phyloP scores from a whole-genome alignment of 2,888 invertebrate genomes.

The Sycophila texana region DNA sequence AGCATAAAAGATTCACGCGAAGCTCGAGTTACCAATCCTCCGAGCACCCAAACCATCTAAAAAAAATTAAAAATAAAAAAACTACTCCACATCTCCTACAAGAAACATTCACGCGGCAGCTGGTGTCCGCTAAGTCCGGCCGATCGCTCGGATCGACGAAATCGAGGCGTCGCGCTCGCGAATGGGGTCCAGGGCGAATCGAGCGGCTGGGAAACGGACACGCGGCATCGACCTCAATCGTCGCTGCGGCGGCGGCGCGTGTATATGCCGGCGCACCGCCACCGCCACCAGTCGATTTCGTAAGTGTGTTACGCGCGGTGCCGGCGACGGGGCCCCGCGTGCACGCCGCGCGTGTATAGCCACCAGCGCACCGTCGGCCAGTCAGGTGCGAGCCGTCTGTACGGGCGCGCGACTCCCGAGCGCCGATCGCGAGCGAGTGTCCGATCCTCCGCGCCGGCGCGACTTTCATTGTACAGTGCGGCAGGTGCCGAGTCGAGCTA shows the following conservation, averaged over 20 bases:
- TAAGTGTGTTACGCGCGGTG: slow-evolving; percentile 41
- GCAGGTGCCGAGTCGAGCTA: not conserved
- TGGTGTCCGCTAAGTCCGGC: too few species aligned
- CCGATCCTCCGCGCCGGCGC: slow-evolving; percentile 4
- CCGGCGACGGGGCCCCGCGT: slow-evolving; percentile 17
- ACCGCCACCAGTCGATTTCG: slow-evolving; percentile 37
- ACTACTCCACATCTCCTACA: too few species aligned
- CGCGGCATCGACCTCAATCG: slow-evolving; percentile 44
- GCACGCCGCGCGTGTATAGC: not conserved
- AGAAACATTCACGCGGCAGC: too few species aligned
- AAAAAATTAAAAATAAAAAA: too few species aligned
- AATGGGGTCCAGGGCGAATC: not conserved
- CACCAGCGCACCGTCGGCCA: slow-evolving; percentile 4
- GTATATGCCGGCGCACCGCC: not conserved
- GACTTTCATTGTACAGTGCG: too few species aligned
- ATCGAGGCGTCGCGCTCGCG: too few species aligned
- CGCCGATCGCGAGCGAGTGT: not conserved
- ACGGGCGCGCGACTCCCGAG: slow-evolving; percentile 7
- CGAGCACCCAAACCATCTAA: too few species aligned
- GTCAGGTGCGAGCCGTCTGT: slow-evolving; percentile 45
- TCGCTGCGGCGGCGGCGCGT: not conserved
- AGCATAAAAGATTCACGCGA: too few species aligned
- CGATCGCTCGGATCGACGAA: too few species aligned
- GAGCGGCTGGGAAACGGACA: slow-evolving; percentile 26
- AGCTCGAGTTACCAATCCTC: too few species aligned